These are phyloP conservation scores for Centruroides vittatus DNA, from an alignment of 1,140 invertebrate genomes.

Conservation along the genomic window DNA sequence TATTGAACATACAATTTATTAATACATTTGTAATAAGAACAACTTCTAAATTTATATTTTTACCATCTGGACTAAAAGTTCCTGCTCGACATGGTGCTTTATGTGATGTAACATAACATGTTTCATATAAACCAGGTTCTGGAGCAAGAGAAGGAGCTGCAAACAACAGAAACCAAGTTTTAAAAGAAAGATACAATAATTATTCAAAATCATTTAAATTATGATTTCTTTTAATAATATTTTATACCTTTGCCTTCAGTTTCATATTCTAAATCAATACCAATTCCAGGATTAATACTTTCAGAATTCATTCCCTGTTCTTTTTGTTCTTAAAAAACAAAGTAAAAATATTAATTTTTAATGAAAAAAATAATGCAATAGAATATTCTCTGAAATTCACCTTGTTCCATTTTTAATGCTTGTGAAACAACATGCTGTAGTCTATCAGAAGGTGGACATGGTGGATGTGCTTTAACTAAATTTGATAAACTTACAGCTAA, in stretches of 20 bases:
- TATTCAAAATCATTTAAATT: too few relatives aligned
- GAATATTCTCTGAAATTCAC: constrained; percentile 18
- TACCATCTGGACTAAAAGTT: constrained; percentile 79
- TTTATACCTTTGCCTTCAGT: constrained; percentile 46
- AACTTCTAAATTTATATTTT: background rate
- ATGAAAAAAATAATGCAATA: too few relatives aligned
- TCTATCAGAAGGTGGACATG: constrained; percentile 88
- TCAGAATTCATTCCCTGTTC: constrained; percentile 13
- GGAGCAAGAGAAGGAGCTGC: constrained; percentile 63
- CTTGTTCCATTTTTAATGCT: constrained; percentile 76
- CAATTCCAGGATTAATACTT: constrained; percentile 38
- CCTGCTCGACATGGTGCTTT: constrained; percentile 91
- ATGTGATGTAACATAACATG: constrained; percentile 96
- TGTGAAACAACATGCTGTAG: constrained; percentile 67
- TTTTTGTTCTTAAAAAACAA: constrained; percentile 8
- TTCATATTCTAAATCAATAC: constrained; percentile 83
- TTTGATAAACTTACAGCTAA: constrained; percentile 68
- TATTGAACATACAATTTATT: too few relatives aligned
- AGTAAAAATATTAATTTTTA: background rate
- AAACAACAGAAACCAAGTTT: constrained; percentile 5
- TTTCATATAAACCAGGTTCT: constrained; percentile 91
- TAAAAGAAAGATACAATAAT: background rate
- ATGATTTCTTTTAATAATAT: background rate
- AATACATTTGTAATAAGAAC: too few relatives aligned
- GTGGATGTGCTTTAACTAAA: constrained; percentile 68